Base-by-base conservation (phyloP, 2,888 invertebrate species). In the Deilephila elpenor region DNA sequence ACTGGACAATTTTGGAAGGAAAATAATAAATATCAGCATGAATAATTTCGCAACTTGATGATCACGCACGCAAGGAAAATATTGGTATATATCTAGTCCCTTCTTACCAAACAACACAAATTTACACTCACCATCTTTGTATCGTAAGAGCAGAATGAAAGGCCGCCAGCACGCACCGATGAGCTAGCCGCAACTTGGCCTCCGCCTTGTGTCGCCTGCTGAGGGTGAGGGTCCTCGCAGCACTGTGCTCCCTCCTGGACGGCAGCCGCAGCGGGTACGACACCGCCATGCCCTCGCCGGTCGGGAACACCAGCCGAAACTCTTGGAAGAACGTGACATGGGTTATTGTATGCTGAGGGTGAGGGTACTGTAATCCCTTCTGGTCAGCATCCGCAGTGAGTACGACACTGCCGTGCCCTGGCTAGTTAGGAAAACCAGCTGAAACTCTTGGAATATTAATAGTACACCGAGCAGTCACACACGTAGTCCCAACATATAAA, bases 231-330 rank as follows among this genome's bases (percentile, higher is more conserved):
- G 91, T 90, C 2, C 95, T 91, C 19, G 93, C 92, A 0, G 92
- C 88, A 29, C 92, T 89, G 79, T 92, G 92, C 74, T 91, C 91
- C 0, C 93, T 87, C 0, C 92, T 89, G 8, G 95, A 91, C 0
- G 95, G 90, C 51, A 95, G 89, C 76, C 89, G 91, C 61, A 91
- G 81, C 3, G 92, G 91, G 79, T 92, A 95, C 4, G 93, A 95
- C 1, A 95, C 84, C 0, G 93, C 94, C 83, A 92, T 90, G 11
- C 93, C 93, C 0, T 91, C 93, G 0, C 93, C 91, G 3, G 93
- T 92, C 0, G 95, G 91, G 77, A 95, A 95, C 8, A 95, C 91
- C 17, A 96, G 82, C 0, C 92, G 93, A 77, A 95, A 92, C 20
- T 93, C 95, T 95, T n/a, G 83, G n/a, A 75, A 77, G 20, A 59